phyloP scores from a whole-genome alignment of 2,113 vertebrate species.

The Jacana jacana region DNA sequence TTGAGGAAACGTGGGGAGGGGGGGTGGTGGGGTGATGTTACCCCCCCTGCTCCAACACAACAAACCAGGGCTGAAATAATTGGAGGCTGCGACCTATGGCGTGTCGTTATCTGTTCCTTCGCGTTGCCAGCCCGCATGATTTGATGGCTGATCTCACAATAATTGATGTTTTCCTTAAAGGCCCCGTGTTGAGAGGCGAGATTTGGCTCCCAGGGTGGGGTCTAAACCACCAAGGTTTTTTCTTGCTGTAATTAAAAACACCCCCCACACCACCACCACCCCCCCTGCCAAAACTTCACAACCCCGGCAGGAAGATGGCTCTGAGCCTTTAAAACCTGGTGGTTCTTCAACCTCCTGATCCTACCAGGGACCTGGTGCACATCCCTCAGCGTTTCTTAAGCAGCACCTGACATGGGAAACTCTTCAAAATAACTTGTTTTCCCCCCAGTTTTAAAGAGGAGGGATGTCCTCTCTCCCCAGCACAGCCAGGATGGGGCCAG shows the following conservation, averaged over 20 bases:
- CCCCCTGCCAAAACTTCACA: not conserved
- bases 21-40: not conserved
- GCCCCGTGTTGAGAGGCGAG: fast-evolving
- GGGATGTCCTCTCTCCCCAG: not conserved
- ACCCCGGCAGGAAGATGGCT: fast-evolving
- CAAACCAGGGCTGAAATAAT: not conserved
- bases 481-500: not conserved
- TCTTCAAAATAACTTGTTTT: not conserved
- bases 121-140: not conserved
- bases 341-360: not conserved
- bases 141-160: constrained; percentile 18
- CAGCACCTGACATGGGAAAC: not conserved
- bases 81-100: not conserved
- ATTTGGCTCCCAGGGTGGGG: not conserved
- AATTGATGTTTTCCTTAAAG: constrained; percentile 52
- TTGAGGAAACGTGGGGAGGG: not conserved
- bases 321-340: not conserved
- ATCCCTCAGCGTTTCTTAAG: not conserved
- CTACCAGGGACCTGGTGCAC: fast-evolving
- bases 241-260: fast-evolving
- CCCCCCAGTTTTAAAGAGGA: not conserved
- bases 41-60: not conserved
- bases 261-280: too few species aligned
- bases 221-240: not conserved
- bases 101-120: not conserved